phyloP scores from a whole-genome alignment of 2,888 invertebrate species.

The Galeopsomyia nigrocyanea region DNA sequence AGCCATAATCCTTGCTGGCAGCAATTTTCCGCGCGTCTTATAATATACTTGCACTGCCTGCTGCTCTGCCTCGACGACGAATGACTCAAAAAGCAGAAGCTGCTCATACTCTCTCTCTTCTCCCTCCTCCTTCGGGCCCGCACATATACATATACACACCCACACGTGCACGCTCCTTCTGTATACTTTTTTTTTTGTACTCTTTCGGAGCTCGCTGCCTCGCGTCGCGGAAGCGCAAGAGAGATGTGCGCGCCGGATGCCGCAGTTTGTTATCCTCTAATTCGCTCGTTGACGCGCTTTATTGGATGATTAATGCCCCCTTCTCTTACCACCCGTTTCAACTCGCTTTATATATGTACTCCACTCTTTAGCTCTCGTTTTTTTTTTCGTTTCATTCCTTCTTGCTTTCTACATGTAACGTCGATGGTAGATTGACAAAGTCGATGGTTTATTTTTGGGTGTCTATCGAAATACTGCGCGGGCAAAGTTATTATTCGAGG shows the following conservation, averaged over 20 bases:
- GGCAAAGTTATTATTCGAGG: too few relatives aligned
- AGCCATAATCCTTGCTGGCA: constrained; percentile 28
- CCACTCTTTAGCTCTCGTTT: neutral
- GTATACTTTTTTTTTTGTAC: neutral
- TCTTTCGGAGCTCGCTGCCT: neutral
- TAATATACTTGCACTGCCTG: too few relatives aligned
- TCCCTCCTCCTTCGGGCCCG: too few relatives aligned
- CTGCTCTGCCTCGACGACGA: too few relatives aligned
- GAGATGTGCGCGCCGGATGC: constrained; percentile 7
- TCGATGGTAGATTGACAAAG: too few relatives aligned
- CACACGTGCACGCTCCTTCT: constrained; percentile 1
- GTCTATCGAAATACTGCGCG: too few relatives aligned
- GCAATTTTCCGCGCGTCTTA: too few relatives aligned
- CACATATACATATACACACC: too few relatives aligned
- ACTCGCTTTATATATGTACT: neutral
- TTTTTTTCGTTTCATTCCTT: neutral
- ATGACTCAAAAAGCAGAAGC: too few relatives aligned
- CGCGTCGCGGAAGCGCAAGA: neutral
- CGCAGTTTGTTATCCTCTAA: constrained; percentile 31
- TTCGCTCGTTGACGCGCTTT: constrained; percentile 25
- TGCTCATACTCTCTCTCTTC: too few relatives aligned
- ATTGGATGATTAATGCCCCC: constrained; percentile 32
- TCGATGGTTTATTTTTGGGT: too few relatives aligned
- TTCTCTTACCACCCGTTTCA: neutral
- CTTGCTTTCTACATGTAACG: neutral